phyloP scores from a whole-genome alignment of 2,113 vertebrate genomes.

The Candoia aspera region DNA sequence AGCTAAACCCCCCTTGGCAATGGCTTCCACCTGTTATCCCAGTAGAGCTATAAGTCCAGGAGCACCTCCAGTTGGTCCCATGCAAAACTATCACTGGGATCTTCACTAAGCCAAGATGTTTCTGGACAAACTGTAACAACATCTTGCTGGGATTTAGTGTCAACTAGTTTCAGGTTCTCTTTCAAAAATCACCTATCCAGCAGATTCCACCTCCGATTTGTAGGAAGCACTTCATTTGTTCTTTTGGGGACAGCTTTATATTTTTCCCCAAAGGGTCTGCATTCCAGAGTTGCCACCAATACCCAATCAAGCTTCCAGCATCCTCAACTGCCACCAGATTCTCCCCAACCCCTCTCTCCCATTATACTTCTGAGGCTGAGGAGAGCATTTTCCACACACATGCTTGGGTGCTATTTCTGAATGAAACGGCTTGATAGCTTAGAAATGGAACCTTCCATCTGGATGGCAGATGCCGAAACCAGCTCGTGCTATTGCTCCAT shows the following conservation, averaged over 20 bases:
- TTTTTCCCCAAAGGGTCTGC: background rate
- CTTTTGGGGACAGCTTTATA: background rate
- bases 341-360: background rate
- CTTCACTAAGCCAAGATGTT: background rate
- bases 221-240: background rate
- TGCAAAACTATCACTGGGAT: background rate
- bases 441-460: slow-evolving; percentile 8
- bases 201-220: background rate
- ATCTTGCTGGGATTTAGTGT: background rate
- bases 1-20: background rate
- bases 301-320: background rate
- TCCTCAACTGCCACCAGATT: background rate
- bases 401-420: slow-evolving; percentile 4
- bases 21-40: background rate
- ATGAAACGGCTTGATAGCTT: slow-evolving; percentile 3
- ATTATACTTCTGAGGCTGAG: background rate
- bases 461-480: slow-evolving; percentile 5
- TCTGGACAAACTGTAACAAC: background rate
- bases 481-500: slow-evolving; percentile 12
- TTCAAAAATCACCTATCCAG: background rate
- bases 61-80: background rate
- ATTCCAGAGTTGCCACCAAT: background rate
- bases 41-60: background rate
- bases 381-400: background rate
- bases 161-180: background rate